Percentiles rank a stretch among this genome's conserved stretches.
phyloP scores from a whole-genome alignment of 2,797 vertebrate species.

The Epinephelus awoara region DNA sequence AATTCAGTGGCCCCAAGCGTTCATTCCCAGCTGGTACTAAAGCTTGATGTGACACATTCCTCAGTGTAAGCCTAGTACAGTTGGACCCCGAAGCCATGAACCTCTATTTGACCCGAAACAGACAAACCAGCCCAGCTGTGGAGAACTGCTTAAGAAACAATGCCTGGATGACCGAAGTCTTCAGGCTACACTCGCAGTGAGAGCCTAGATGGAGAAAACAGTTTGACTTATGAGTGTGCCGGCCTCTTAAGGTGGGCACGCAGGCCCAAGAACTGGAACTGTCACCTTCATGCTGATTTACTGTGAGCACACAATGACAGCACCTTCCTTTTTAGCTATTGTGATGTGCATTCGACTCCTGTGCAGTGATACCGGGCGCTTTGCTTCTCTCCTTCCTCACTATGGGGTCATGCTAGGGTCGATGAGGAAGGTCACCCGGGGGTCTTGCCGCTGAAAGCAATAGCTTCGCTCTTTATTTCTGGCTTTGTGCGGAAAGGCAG shows the following conservation, averaged over 20 bases:
- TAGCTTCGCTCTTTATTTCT: slow-evolving; percentile 82
- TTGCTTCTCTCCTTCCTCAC: slow-evolving; percentile 74
- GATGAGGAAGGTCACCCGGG: slow-evolving; percentile 79
- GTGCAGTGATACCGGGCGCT: slow-evolving; percentile 70
- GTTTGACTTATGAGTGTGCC: slow-evolving; percentile 69
- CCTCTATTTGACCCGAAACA: slow-evolving; percentile 73
- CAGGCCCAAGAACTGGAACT: slow-evolving; percentile 58
- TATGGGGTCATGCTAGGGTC: slow-evolving; percentile 83
- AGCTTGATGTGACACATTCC: slow-evolving; percentile 72
- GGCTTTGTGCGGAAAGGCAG: slow-evolving; percentile 78
- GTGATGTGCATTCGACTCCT: slow-evolving; percentile 76
- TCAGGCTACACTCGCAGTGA: slow-evolving; percentile 67
- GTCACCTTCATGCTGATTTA: slow-evolving; percentile 78
- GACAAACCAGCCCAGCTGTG: slow-evolving; percentile 70
- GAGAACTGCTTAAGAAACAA: slow-evolving; percentile 73
- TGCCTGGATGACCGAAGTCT: slow-evolving; percentile 69
- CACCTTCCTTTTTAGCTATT: slow-evolving; percentile 75
- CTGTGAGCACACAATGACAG: slow-evolving; percentile 70
- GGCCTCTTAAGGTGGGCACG: slow-evolving; percentile 62
- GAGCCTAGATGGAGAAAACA: slow-evolving; percentile 60
- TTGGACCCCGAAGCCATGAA: slow-evolving; percentile 73
- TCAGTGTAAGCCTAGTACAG: slow-evolving; percentile 63
- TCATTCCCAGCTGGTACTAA: slow-evolving; percentile 60
- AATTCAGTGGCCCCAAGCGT: slow-evolving; percentile 49
- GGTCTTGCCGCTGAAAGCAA: slow-evolving; percentile 86